Base-by-base conservation (phyloP, 2,113 vertebrate genomes). In the Semicossyphus pulcher region DNA sequence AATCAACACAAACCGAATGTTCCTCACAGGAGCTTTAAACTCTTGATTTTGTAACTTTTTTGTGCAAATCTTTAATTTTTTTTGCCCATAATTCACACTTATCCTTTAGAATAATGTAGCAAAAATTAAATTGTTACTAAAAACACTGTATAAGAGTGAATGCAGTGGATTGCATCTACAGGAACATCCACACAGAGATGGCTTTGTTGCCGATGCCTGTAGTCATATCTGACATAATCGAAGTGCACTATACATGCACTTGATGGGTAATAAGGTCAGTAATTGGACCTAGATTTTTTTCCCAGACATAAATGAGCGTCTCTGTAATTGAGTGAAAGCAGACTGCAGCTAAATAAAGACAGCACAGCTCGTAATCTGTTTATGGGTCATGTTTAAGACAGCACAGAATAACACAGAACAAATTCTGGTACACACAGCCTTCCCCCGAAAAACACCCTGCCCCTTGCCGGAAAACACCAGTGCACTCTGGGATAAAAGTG, bases 311-410 rank as follows among this genome's bases (percentile, higher is more conserved):
- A 28, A 61, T 41, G 28, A 45, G n/a, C 18, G 14, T 66, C 10
- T 70, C 20, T 16, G 23, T 70, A 36, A 28, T 34, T 58, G 16
- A 70, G 26, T 47, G n/a, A 65, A 60, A 47, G 25, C 57, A 63
- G 31, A 11, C 31, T 39, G 49, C 21, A 23, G 39, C 20, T 53
- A 59, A 90, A 90, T 49, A 58, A 90, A 49, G 59, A 88, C 75
- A 81, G 15, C 5, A 78, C 58, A 80, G 72, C 25, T 71, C 12
- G 53, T 62, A 58, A 63, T 90, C 64, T 87, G 29, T 80, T 76
- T 77, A 79, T 75, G 70, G 73, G 83, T 86, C 90, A 83, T 90
- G 87, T 92, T 91, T 73, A 83, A 83, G 85, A 89, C 84, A 48
- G 47, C 70, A 86, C 76, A 86, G 23, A 81, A 69, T 47, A 79